Base-by-base conservation (phyloP, 2,888 invertebrate genomes). In the Dolichomitus sp. region DNA sequence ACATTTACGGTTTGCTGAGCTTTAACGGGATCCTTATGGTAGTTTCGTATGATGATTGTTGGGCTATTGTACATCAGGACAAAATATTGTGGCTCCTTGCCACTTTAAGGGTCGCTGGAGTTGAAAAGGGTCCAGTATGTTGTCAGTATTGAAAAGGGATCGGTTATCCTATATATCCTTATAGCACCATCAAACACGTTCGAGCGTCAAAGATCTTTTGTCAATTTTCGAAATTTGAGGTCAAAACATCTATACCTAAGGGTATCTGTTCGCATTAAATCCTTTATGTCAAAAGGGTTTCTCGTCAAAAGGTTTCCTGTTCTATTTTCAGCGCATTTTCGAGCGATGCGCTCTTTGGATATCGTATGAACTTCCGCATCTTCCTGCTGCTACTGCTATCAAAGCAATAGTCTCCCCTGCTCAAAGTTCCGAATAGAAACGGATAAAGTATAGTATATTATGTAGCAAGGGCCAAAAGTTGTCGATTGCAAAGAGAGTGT, bases 81-180 rank as follows among this genome's bases (percentile, higher is more conserved):
- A 9, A 76, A 76, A 81, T 81, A 76, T 76, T 81, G 81, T 76
- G 76, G 70, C 75, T 59, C 37, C 52, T 81, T 19, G 48, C 59
- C 40, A 54, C 23, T 48, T 50, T 33, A 30, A 42, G 50, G 37
- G 37, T 14, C 27, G n/a, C 48, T 23, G 14, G 45, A 45, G 14
- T 19, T 17, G 40, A 48, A 63, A 72, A 48, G 50, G 48, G 50
- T 17, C 6, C 45, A 40, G 17, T 57, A 79, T 59, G 50, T 27
- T 37, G 33, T n/a, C 72, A 37, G 52, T 12, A 59, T 66, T 73
- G n/a, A 69, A 14, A 7, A 33, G 73, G 23, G 57, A 66, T 59
- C 73, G 65, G 30, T 73, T 66, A 7, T 48, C 14, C 33, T 11
- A 30, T 30, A 11, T 14, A 27, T 5, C 3, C 59, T 37, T 37